Conservation (phyloP, 2,797 vertebrate species). For the Monodelphis domestica region DNA sequence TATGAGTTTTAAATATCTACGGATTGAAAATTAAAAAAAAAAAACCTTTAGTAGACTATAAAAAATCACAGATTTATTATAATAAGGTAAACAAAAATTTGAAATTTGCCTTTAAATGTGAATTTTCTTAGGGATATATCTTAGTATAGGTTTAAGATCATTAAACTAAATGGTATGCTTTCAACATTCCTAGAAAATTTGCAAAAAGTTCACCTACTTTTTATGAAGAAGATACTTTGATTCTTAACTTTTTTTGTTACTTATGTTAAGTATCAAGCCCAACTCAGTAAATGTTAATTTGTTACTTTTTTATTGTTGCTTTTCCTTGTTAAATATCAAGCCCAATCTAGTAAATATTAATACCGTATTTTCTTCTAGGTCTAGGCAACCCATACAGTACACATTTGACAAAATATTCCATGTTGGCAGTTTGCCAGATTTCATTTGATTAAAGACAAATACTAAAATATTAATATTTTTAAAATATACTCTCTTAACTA, state of each 20-base stretch:
- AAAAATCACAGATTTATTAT: not conserved
- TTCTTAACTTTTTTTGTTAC: slow-evolving; percentile 38
- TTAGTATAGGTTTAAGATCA: not conserved
- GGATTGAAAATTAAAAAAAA: not conserved
- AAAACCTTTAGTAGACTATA: not conserved
- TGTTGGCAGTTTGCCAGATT: slow-evolving; percentile 9
- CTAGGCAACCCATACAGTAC: slow-evolving; percentile 8
- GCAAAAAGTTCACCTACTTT: slow-evolving; percentile 28
- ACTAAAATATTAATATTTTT: slow-evolving; percentile 29
- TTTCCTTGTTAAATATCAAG: too few relatives aligned
- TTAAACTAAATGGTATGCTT: not conserved
- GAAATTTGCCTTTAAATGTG: slow-evolving; percentile 2
- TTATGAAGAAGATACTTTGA: slow-evolving; percentile 33
- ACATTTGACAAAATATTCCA: slow-evolving; percentile 28
- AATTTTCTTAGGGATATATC: not conserved
- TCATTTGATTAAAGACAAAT: slow-evolving; percentile 50
- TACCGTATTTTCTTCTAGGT: slow-evolving; percentile 16
- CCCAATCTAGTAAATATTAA: slow-evolving; percentile 40
- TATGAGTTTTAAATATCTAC: slow-evolving; percentile 50
- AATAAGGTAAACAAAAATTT: slow-evolving; percentile 28
- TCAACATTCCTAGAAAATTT: slow-evolving; percentile 16
- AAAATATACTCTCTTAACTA: too few relatives aligned
- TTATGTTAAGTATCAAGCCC: slow-evolving; percentile 25
- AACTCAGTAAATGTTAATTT: slow-evolving; percentile 37
- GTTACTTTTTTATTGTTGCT: slow-evolving; percentile 37